These are phyloP conservation scores for Muntiacus muntjak DNA, from an alignment of 2,113 vertebrate genomes.

Conservation along the genomic window DNA sequence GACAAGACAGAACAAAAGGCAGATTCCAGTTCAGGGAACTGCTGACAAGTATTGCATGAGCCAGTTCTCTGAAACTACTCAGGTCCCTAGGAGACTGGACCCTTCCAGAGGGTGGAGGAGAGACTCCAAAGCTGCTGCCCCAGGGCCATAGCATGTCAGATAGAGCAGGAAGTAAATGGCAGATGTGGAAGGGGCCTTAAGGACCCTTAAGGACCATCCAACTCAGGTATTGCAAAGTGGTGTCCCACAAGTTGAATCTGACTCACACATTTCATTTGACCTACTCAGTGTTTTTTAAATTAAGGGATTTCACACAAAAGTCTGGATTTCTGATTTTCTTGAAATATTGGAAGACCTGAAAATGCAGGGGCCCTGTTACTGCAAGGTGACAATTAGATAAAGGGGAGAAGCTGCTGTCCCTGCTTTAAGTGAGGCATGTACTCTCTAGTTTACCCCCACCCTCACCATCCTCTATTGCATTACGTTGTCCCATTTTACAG, in stretches of 20 bases:
- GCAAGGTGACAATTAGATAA: background rate
- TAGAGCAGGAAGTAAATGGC: background rate
- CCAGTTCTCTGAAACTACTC: background rate
- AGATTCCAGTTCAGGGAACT: constrained; percentile 26
- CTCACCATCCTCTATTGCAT: background rate
- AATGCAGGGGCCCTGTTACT: background rate
- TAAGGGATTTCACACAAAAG: background rate
- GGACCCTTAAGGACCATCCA: background rate
- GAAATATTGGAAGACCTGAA: constrained; percentile 22
- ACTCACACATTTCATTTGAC: constrained; percentile 12
- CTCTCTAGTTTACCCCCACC: background rate
- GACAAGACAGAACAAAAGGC: constrained; percentile 12
- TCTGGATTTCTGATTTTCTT: constrained; percentile 27
- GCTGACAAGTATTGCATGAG: constrained; percentile 16
- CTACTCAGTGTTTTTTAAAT: background rate
- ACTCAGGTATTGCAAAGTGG: background rate
- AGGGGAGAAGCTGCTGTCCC: background rate
- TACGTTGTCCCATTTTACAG: background rate
- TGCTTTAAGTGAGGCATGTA: background rate
- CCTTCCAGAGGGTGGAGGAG: background rate
- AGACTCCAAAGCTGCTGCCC: background rate
- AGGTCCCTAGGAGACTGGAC: background rate
- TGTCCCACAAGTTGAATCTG: background rate
- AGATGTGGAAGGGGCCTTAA: background rate
- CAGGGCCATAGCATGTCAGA: background rate